Evolutionary conservation across 2,888 invertebrate species (phyloP), one percentile per base, ranked within the genome.

Genomic region (Apodemia mormo): DNA sequence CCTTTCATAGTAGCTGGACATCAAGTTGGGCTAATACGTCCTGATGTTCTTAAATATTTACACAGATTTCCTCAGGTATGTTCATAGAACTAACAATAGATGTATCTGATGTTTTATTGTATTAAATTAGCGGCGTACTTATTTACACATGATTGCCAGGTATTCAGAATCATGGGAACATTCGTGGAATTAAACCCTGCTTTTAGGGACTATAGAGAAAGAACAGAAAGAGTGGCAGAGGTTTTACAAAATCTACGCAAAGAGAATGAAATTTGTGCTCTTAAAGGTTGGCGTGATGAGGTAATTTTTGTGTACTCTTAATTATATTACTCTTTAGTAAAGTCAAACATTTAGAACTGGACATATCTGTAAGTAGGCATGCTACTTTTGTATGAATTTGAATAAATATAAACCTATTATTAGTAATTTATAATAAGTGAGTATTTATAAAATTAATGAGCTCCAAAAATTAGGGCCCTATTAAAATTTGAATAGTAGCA

Each of bases 251-350:
- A 96, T 83, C 94, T 98, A 82, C 94, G 96, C 73, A 95, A 94
- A 74, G 95, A 97, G 79, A 96, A 96, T 81, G 94, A 95, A 77
- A 96, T 98, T 84, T 94, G 96, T 75, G 96, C 98, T 64, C 91
- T 98, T 9, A 96, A 96, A 83, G 98, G 98, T 29, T 99, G 98
- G 98, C 94, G 98, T 84, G 96, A 98, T 94, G 98, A 99, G 95
- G 97, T 97, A 87, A 61, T 67, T 64, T 58, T 67, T 66, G 45
- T 65, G 56, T 65, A 29, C n/a, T 67, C 6, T 14, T 1, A 49
- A 49, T 5, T n/a, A 49, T 14, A 49, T 49, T 49, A 49, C 4
- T 14, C 2, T 14, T 14, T n/a, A 49, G 14, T 49, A n/a, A 14
- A 14, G 49, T 40, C 6, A 49, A 49, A 49, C 12, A 14, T 49